phyloP scores from a whole-genome alignment of 2,113 vertebrate genomes.

The Hemicordylus capensis region DNA sequence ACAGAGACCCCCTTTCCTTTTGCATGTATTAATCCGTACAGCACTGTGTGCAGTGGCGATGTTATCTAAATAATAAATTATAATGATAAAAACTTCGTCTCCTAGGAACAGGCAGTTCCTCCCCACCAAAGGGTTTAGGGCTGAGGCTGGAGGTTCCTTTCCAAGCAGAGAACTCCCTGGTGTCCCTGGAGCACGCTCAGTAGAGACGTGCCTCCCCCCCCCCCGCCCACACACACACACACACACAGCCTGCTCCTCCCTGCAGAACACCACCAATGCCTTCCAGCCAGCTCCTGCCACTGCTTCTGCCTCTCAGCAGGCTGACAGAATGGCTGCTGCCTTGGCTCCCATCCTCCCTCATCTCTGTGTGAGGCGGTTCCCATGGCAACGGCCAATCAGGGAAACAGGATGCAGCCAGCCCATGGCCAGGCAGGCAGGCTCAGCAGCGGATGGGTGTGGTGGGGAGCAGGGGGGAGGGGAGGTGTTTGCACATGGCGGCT shows the following conservation, averaged over 20 bases:
- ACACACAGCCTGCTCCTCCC: too few species aligned
- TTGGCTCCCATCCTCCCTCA: background rate
- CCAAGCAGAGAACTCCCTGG: background rate
- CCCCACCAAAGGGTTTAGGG: background rate
- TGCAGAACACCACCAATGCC: background rate
- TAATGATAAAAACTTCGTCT: background rate
- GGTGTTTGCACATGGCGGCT: background rate
- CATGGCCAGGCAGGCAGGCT: background rate
- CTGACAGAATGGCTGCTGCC: background rate
- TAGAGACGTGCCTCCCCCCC: fast-evolving
- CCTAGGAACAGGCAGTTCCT: background rate
- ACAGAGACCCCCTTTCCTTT: background rate
- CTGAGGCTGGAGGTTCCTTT: background rate
- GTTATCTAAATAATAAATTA: background rate
- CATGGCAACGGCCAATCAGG: conserved; percentile 1
- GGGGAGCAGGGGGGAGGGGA: background rate
- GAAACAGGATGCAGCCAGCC: background rate
- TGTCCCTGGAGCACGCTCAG: background rate
- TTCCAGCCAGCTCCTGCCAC: background rate
- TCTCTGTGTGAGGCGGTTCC: conserved; percentile 10
- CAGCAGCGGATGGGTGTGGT: background rate
- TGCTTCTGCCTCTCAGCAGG: background rate
- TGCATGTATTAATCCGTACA: background rate
- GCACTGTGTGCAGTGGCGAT: background rate
- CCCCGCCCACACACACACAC: background rate